phyloP scores from a whole-genome alignment of 1,140 invertebrate genomes.

The Mamestra configurata region DNA sequence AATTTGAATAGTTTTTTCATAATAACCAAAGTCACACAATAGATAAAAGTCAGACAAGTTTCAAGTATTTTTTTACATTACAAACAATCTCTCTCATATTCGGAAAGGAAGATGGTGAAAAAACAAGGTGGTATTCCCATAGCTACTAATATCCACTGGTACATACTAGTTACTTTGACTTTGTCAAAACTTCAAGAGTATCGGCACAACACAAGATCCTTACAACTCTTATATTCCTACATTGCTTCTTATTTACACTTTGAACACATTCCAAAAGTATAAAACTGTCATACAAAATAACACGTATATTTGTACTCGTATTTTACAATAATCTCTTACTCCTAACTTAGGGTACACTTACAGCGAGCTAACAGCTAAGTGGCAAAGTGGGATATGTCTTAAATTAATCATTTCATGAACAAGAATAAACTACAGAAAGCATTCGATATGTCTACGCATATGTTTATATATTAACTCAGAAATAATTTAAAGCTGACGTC shows the following conservation, averaged over 20 bases:
- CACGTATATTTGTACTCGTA: constrained; percentile 79
- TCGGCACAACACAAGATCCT: constrained; percentile 4
- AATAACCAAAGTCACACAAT: no score
- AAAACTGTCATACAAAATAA: constrained; percentile 75
- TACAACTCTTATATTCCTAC: background rate
- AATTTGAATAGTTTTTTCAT: no score
- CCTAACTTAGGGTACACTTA: constrained; percentile 61
- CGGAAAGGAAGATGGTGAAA: background rate
- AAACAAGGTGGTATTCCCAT: background rate
- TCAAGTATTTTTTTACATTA: no score
- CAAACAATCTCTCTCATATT: background rate
- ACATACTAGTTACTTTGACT: constrained; percentile 2
- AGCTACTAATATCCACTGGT: background rate
- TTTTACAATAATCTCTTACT: constrained; percentile 54
- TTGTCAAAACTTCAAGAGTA: constrained; percentile 38
- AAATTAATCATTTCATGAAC: constrained; percentile 73
- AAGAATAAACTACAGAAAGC: constrained; percentile 67
- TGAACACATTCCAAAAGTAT: constrained; percentile 58
- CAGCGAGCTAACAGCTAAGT: constrained; percentile 67
- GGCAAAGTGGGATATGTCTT: constrained; percentile 81
- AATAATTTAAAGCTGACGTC: constrained; percentile 75
- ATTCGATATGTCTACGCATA: constrained; percentile 66
- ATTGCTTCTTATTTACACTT: constrained; percentile 45
- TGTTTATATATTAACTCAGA: constrained; percentile 65
- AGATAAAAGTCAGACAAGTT: no score